These are phyloP conservation scores for Ctenopoma kingsleyae DNA, from an alignment of 2,797 vertebrate genomes.

Conservation along the genomic window DNA sequence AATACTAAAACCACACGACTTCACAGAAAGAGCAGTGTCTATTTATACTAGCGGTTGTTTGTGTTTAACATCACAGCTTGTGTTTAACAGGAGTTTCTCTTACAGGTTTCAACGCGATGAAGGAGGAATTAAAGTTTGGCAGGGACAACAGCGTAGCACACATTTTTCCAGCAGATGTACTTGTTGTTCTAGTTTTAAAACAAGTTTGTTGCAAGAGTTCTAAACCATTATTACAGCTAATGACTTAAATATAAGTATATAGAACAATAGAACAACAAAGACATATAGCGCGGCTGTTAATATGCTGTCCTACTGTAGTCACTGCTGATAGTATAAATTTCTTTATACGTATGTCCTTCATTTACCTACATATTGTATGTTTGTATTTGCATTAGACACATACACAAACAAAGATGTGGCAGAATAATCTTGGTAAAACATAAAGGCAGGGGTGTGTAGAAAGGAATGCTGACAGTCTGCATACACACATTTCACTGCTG, in stretches of 20 bases:
- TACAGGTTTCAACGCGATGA: conserved; percentile 11
- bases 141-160: not conserved
- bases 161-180: conserved; percentile 31
- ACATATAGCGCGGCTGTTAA: not conserved
- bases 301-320: not conserved
- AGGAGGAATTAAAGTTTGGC: conserved; percentile 4
- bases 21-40: conserved; percentile 20
- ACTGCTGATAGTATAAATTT: not conserved
- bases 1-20: not conserved
- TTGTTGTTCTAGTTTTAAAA: conserved; percentile 36
- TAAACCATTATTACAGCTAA: not conserved
- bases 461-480: conserved; percentile 64
- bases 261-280: not conserved
- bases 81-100: conserved; percentile 11
- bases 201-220: conserved; percentile 8
- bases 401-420: conserved; percentile 3
- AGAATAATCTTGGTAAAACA: conserved; percentile 20
- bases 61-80: conserved; percentile 13
- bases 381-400: not conserved
- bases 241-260: not conserved
- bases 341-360: not conserved
- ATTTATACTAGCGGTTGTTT: conserved; percentile 47
- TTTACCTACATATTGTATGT: not conserved
- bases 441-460: conserved; percentile 32
- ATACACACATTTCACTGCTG: conserved; percentile 48